Conservation (phyloP, 1,140 invertebrate species). For the Zaprionus africanus region DNA sequence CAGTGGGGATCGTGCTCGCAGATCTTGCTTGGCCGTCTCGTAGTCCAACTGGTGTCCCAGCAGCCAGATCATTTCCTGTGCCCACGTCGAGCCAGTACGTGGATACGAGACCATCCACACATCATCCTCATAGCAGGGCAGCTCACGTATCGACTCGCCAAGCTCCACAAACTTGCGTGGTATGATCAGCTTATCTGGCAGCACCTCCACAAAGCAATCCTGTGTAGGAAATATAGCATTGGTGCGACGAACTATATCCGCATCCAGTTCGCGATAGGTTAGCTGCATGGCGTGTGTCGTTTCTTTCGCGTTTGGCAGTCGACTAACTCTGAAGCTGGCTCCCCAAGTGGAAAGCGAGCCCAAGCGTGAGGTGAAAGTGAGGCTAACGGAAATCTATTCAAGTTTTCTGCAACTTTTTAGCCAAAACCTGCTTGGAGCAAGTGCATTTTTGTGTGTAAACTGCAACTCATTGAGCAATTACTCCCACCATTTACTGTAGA, state of each 20-base stretch:
- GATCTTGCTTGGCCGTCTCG: conserved; percentile 89
- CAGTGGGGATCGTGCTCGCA: conserved; percentile 86
- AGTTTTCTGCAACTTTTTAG: conserved; percentile 50
- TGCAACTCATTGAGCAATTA: conserved; percentile 5
- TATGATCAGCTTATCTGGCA: conserved; percentile 88
- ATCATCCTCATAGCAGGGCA: conserved; percentile 89
- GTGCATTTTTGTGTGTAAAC: conserved; percentile 17
- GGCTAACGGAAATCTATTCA: conserved; percentile 19
- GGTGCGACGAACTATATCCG: conserved; percentile 86
- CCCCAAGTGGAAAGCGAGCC: conserved; percentile 38
- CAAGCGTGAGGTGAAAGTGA: conserved; percentile 58
- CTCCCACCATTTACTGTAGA: not conserved
- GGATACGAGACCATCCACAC: conserved; percentile 93
- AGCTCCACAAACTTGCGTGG: conserved; percentile 88
- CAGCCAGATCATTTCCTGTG: conserved; percentile 95
- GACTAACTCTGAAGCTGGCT: conserved; percentile 31
- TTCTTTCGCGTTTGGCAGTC: conserved; percentile 13
- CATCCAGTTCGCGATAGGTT: conserved; percentile 87
- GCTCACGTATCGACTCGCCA: conserved; percentile 88
- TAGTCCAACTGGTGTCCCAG: conserved; percentile 92
- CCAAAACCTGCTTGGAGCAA: conserved; percentile 37
- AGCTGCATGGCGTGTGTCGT: conserved; percentile 83
- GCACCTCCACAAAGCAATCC: conserved; percentile 89
- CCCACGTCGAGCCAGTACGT: conserved; percentile 94
- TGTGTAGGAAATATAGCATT: conserved; percentile 89